These are phyloP conservation scores for Elaeidobius kamerunicus DNA, from an alignment of 2,888 invertebrate species.

Conservation along the genomic window DNA sequence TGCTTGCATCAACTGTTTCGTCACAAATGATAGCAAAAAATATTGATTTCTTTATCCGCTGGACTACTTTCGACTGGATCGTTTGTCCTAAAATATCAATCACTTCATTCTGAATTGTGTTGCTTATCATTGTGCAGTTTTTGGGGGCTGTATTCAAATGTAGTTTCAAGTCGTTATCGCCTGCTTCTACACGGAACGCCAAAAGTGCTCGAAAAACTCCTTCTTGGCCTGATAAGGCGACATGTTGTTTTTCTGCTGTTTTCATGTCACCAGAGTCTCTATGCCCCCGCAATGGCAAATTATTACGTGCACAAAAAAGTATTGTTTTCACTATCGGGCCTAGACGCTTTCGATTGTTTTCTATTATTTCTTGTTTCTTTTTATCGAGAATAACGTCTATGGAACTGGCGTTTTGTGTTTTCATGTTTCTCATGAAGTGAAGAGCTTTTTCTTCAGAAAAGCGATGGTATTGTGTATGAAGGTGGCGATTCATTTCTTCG, in stretches of 20 bases:
- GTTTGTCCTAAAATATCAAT: not conserved
- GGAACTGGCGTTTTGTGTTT: too few relatives aligned
- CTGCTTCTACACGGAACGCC: not conserved
- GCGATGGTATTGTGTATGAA: too few relatives aligned
- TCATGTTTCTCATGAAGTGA: too few relatives aligned
- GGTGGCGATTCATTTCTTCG: too few relatives aligned
- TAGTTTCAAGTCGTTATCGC: not conserved
- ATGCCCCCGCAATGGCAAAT: not conserved
- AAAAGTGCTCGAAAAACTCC: not conserved
- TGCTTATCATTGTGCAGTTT: not conserved
- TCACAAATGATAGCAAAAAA: not conserved
- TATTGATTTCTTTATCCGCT: not conserved
- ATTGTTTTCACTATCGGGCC: not conserved
- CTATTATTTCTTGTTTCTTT: not conserved
- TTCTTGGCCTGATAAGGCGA: not conserved
- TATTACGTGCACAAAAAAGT: not conserved
- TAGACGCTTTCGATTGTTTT: not conserved
- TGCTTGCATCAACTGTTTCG: not conserved
- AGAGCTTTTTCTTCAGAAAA: too few relatives aligned
- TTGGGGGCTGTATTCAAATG: not conserved
- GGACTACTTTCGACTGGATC: not conserved
- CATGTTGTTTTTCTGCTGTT: not conserved
- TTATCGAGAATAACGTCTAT: too few relatives aligned
- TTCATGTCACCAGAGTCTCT: not conserved
- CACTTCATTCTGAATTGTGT: not conserved